Evolutionary conservation across 2,888 invertebrate genomes (phyloP), one percentile per base, ranked within the genome.

Genomic region (Harpalus rubripes): DNA sequence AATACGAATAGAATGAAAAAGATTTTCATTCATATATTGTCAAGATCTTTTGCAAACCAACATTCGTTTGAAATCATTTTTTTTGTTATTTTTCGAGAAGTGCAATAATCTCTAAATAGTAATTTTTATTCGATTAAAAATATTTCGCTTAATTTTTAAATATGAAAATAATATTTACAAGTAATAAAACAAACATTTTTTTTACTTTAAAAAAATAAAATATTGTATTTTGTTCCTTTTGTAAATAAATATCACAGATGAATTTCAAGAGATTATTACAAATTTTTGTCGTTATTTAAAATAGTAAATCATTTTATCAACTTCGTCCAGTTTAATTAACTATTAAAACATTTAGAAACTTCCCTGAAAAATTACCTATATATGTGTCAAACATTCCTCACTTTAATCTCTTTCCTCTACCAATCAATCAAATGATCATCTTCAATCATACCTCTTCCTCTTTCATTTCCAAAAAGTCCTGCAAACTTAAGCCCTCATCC

Each of bases 401-500:
- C 22, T 63, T 10, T 63, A 63, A 63, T 22, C 16, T 12, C 16
- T 15, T 1, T 16, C 16, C 7, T 16, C 15, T 39, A 68, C 68
- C 39, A 68, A 15, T 68, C 68, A 32, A 26, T 12, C 26, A 68
- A 39, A 15, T 26, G 68, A 68, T 68, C 68, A 56, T 58, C 18
- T 39, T 74, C 74, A 7, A 80, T 85, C 44, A 86, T 58, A 85
- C 86, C 16, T 80, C 85, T 8, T 87, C 86, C 59, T 87, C 86
- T 72, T 81, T 86, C 86, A 86, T 56, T 12, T 86, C 85, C 26
- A 74, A 16, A 83, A 86, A 86, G n/a, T 83, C 85, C 79, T 84
- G 82, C 44, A 85, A 84, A 16, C 58, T 85, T 10, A 87, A 56
- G 15, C 88, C 87, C 78, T 88, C 87, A 56, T 87, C 88, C 39